These are phyloP conservation scores for Taphrorychus bicolor DNA, from an alignment of 2,888 invertebrate species.

Conservation along the genomic window DNA sequence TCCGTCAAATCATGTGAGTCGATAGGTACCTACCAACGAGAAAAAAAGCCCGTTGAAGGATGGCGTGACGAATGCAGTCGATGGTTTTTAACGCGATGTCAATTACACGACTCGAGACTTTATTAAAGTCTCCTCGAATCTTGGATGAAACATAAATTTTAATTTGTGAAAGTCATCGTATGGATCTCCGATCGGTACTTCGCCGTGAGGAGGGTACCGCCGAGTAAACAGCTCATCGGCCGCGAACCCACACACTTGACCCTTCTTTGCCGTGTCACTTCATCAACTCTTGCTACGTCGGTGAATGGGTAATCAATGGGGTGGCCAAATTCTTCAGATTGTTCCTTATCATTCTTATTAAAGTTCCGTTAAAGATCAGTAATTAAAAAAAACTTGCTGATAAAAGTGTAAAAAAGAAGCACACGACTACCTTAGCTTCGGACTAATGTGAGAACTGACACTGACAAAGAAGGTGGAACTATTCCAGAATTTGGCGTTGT, in stretches of 20 bases:
- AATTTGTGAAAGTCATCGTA: slow-evolving; percentile 42
- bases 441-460: too few species aligned
- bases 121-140: slow-evolving; percentile 38
- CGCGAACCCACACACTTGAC: slow-evolving; percentile 54
- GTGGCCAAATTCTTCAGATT: slow-evolving; percentile 28
- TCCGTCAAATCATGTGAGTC: slow-evolving; percentile 30
- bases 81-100: slow-evolving; percentile 38
- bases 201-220: slow-evolving; percentile 27
- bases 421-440: too few species aligned
- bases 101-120: slow-evolving; percentile 38
- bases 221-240: slow-evolving; percentile 34
- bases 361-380: not conserved
- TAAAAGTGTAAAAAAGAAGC: too few species aligned
- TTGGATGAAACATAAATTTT: slow-evolving; percentile 40
- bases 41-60: slow-evolving; percentile 24
- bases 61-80: slow-evolving; percentile 27
- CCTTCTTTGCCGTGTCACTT: slow-evolving; percentile 53
- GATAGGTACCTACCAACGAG: slow-evolving; percentile 17
- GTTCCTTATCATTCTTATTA: not conserved
- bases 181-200: slow-evolving; percentile 16
- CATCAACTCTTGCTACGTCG: slow-evolving; percentile 49
- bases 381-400: too few species aligned
- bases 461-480: too few species aligned
- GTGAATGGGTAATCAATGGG: slow-evolving; percentile 34
- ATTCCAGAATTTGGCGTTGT: too few species aligned